phyloP scores from a whole-genome alignment of 2,797 vertebrate genomes.

The Melanitta fusca region DNA sequence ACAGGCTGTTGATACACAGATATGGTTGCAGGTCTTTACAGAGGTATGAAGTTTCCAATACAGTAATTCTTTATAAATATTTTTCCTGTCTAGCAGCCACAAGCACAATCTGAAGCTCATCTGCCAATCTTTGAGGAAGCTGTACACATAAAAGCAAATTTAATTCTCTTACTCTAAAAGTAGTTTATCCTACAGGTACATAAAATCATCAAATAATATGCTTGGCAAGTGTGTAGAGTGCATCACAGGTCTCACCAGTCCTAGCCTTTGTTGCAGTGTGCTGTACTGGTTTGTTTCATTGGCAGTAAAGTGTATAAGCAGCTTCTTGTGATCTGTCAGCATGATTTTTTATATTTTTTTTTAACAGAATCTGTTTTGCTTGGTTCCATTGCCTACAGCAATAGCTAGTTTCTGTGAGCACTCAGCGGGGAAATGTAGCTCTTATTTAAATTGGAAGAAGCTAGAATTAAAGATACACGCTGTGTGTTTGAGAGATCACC shows the following conservation, averaged over 20 bases:
- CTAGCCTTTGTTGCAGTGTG: background rate
- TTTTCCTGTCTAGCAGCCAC: background rate
- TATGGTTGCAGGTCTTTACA: background rate
- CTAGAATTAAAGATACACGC: background rate
- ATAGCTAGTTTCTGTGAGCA: slow-evolving; percentile 22
- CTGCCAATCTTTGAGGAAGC: background rate
- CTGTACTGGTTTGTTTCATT: background rate
- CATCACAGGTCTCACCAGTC: background rate
- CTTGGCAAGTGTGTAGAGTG: background rate
- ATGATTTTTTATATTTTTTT: background rate
- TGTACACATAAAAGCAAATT: background rate
- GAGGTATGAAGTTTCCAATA: background rate
- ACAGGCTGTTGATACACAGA: background rate
- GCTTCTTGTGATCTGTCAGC: slow-evolving; percentile 13
- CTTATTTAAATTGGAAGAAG: slow-evolving; percentile 42
- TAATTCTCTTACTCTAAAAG: background rate
- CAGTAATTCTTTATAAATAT: background rate
- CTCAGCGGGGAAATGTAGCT: slow-evolving; percentile 41
- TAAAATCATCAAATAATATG: background rate
- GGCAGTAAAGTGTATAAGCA: background rate
- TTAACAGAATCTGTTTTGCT: slow-evolving; percentile 4
- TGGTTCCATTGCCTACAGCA: slow-evolving; percentile 32
- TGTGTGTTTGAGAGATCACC: slow-evolving; percentile 13
- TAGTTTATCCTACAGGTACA: background rate
- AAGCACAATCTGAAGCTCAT: background rate